These are phyloP conservation scores for Hybos culiciformis DNA, from an alignment of 2,888 invertebrate genomes.

Conservation along the genomic window DNA sequence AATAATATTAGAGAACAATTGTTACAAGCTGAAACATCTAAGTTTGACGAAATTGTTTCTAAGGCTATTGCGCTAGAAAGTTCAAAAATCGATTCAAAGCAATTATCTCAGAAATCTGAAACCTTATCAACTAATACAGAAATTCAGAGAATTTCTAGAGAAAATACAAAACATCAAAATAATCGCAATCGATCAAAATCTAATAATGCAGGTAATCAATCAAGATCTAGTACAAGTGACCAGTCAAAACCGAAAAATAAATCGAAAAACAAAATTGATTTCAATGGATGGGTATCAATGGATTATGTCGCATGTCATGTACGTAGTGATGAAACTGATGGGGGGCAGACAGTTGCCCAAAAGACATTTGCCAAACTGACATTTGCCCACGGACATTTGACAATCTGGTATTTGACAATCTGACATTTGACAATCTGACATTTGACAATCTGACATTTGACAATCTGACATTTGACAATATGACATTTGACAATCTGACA, in stretches of 20 bases:
- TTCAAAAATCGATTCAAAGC: neutral
- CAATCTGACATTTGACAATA: too few species aligned
- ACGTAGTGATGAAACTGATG: too few species aligned
- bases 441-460: too few species aligned
- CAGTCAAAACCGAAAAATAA: neutral
- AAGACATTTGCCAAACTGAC: too few species aligned
- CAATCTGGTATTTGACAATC: too few species aligned
- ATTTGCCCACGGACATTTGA: too few species aligned
- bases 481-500: too few species aligned
- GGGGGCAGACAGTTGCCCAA: too few species aligned
- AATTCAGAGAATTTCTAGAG: too few species aligned
- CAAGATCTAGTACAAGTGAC: neutral
- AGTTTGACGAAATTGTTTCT: neutral
- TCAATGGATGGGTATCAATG: neutral
- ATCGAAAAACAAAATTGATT: neutral
- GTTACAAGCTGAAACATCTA: neutral
- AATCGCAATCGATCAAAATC: neutral
- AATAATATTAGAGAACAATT: slow-evolving; percentile 1
- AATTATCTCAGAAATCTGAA: neutral
- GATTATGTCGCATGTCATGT: too few species aligned
- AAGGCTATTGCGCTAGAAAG: neutral
- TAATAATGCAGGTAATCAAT: neutral
- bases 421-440: too few species aligned
- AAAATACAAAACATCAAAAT: neutral
- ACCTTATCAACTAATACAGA: neutral